Base-by-base conservation (phyloP, 2,888 invertebrate genomes). In the Ernsta delagoae region DNA sequence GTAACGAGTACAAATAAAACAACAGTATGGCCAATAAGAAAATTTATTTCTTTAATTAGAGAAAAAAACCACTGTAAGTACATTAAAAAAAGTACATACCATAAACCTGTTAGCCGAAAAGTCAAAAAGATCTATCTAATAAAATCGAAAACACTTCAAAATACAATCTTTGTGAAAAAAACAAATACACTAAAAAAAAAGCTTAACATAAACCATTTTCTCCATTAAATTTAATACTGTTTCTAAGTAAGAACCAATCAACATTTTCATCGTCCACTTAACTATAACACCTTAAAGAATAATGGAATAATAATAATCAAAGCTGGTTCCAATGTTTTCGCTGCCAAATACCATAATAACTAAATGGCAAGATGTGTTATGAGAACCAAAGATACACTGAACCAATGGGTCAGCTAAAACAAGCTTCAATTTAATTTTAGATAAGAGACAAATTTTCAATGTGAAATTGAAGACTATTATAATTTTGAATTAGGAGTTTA, bases 11-110 rank as follows among this genome's bases (percentile, higher is more conserved):
- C 8, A 69, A 69, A 65, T 62, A 67, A 63, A 57, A 70, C 4
- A 54, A 41, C 34, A 24, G 11, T 36, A 2, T 77, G 84, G 83
- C 62, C 56, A 68, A 88, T 88, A 84, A 88, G 85, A 86, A 86
- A 43, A 78, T 88, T 85, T 89, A 87, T 85, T 88, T 83, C n/a
- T 68, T 79, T 81, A 86, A 85, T 80, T 82, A 84, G 77, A 84
- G 83, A 84, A 87, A 81, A 87, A 81, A 81, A 88, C 7, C 66
- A 54, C 83, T 80, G 82, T 91, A 91, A 90, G 89, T 92, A 91
- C 85, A 86, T 86, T 81, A 83, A 87, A 88, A 36, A 84, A 86
- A 84, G 77, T 83, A 85, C 80, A 84, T 77, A 75, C 79, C 78
- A 73, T 80, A 83, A 84, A 83, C 71, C 70, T 74, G 74, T 75